Evolutionary conservation across 2,888 invertebrate species (phyloP), one percentile per base, ranked within the genome.

Genomic region (Neoitamus cyanurus): DNA sequence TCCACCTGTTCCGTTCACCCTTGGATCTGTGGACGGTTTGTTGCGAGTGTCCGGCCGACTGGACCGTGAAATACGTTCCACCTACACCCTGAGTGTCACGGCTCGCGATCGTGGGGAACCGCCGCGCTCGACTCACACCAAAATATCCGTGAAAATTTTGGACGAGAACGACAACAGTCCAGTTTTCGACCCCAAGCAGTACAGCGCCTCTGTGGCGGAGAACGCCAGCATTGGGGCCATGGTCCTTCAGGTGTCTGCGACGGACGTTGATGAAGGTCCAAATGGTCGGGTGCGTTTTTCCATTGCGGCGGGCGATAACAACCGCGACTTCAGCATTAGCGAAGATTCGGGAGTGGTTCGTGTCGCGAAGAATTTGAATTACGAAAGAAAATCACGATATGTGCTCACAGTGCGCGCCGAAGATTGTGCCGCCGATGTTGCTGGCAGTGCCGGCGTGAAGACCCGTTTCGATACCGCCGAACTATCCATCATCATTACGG

Each of bases 231-330:
- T 98, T 87, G 98, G 98, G 5, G 96, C 96, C 68, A 97, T 96
- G 90, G 96, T 98, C 0, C 91, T 98, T 58, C 96, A 97, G 93
- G 96, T 97, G 25, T 97, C 96, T 1, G 97, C 97, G 13, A 97
- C 96, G 7, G 97, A 97, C 90, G 94, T 96, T 87, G 96, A 98
- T 91, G 96, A 96, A 89, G 97, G 96, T 72, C 92, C 94, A 42
- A 98, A 98, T 91, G 98, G 97, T n/a, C 94, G 97, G 87, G 96
- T 98, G 4, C 94, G 97, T 78, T 99, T 97, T 92, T 96, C 97
- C 48, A 97, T 98, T 87, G 94, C 95, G 36, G 93, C 94, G 31
- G 98, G 98, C 4, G 98, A 98, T 91, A 95, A 95, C 85, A 97
- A 97, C 91, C 94, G 97, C 86, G 97, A 98, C 91, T 97, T 98